phyloP scores from a whole-genome alignment of 1,140 invertebrate species.

The Pseudoatta argentina region DNA sequence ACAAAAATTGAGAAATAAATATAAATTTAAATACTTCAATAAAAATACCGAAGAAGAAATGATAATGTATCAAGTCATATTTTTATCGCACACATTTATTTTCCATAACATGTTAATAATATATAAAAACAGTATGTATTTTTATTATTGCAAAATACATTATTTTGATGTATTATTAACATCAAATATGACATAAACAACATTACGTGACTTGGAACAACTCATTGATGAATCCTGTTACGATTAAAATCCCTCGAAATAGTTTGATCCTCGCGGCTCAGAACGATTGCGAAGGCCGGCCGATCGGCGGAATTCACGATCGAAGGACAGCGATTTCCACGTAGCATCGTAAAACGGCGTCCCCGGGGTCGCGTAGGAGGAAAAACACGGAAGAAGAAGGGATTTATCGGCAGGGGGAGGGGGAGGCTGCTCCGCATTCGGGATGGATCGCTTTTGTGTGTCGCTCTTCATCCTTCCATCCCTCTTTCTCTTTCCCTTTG shows the following conservation, averaged over 20 bases:
- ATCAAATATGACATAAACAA: neutral
- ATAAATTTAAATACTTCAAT: slow-evolving; percentile 6
- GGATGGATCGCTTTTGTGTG: too few species aligned
- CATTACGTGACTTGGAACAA: neutral
- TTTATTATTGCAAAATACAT: neutral
- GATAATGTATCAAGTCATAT: neutral
- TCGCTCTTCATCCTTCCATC: too few species aligned
- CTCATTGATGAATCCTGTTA: neutral
- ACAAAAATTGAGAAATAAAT: neutral
- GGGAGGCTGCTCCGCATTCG: too few species aligned
- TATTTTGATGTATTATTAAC: slow-evolving; percentile 20
- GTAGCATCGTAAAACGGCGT: slow-evolving; percentile 54
- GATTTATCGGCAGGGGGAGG: slow-evolving; percentile 69
- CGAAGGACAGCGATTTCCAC: slow-evolving; percentile 56
- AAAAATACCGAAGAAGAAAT: neutral
- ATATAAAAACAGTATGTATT: neutral
- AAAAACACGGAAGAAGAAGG: slow-evolving; percentile 76
- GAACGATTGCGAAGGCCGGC: neutral
- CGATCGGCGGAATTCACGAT: slow-evolving; percentile 49
- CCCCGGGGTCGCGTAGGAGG: slow-evolving; percentile 56
- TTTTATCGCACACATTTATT: neutral
- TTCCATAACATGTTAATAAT: slow-evolving; percentile 5
- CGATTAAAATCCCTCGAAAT: slow-evolving; percentile 14
- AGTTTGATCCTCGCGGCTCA: neutral
- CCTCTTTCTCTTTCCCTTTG: neutral